Evolutionary conservation across 2,797 vertebrate species (phyloP).

Genomic region (Poeciliopsis infans): DNA sequence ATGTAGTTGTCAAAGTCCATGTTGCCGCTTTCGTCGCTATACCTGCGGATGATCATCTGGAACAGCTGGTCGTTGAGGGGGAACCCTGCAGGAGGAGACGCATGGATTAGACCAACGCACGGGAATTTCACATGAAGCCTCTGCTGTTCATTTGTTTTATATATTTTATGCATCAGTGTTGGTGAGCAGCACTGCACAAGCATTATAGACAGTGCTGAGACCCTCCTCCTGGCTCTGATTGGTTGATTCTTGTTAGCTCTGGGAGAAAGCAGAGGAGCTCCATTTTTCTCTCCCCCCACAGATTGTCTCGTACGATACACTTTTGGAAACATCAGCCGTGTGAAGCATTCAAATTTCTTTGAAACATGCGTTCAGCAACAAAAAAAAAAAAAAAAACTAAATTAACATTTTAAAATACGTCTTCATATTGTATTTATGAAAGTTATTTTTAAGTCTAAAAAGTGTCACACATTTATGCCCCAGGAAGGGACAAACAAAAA

Average conservation of each 20-base stretch:
- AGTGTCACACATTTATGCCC: background rate
- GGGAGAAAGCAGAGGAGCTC: no score
- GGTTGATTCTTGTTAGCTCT: no score
- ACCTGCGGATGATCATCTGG: conserved; percentile 85
- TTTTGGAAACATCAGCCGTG: no score
- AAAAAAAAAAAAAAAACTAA: background rate
- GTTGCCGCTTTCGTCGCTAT: conserved; percentile 82
- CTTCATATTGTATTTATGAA: no score
- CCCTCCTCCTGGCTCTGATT: no score
- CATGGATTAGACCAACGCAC: background rate
- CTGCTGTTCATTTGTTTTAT: background rate
- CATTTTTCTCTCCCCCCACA: no score
- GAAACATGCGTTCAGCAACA: background rate
- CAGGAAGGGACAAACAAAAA: background rate
- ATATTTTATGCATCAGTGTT: no score
- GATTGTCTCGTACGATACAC: no score
- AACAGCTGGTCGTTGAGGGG: conserved; percentile 85
- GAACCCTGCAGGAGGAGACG: conserved; percentile 79
- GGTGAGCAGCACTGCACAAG: no score
- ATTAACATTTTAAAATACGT: no score
- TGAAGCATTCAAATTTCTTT: background rate
- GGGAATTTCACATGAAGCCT: background rate
- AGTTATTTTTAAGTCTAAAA: no score
- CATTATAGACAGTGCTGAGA: no score
- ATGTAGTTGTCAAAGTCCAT: conserved; percentile 97